Base-by-base conservation (phyloP, 2,888 invertebrate genomes). In the Timandra comae region DNA sequence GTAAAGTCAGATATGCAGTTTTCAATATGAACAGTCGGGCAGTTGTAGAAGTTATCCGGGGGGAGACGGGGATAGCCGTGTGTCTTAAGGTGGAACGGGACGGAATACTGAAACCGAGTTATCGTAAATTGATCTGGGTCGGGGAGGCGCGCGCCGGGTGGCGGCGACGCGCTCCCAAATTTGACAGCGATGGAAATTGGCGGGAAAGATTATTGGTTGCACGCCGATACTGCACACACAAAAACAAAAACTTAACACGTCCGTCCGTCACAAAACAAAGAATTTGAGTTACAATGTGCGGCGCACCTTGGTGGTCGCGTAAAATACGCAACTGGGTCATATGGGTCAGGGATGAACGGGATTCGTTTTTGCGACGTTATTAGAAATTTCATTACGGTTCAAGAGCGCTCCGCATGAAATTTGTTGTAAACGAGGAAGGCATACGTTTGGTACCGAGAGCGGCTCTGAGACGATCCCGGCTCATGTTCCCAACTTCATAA, bases 101-200 rank as follows among this genome's bases (percentile, higher is more conserved):
- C 68, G 74, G 76, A 64, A 60, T 56, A 59, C 67, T 72, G 63
- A 70, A 73, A 79, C 72, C 74, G 73, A 78, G 81, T 78, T 81
- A 81, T 81, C 81, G 81, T 76, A 80, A 85, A 84, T 85, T 85
- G 84, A 85, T 85, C 84, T 75, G 76, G 70, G 80, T 55, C 52
- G 69, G 60, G 62, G 63, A 61, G 66, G 64, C 58, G 58, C 62
- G 48, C 53, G 50, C 33, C 33, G 13, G 54, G 46, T 49, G 58
- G 55, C 46, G 52, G 52, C 59, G 64, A 57, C 69, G 73, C 67
- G 70, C 65, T 70, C 63, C 81, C 79, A 79, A 84, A 84, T 84
- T 85, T 84, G 85, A 85, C 85, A 84, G 81, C 80, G 71, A 85
- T 81, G 80, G 79, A 81, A 84, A 84, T 85, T 84, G 85, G 81